phyloP scores from a whole-genome alignment of 92 coral and sea anemone species.

The Palythoa grandis region DNA sequence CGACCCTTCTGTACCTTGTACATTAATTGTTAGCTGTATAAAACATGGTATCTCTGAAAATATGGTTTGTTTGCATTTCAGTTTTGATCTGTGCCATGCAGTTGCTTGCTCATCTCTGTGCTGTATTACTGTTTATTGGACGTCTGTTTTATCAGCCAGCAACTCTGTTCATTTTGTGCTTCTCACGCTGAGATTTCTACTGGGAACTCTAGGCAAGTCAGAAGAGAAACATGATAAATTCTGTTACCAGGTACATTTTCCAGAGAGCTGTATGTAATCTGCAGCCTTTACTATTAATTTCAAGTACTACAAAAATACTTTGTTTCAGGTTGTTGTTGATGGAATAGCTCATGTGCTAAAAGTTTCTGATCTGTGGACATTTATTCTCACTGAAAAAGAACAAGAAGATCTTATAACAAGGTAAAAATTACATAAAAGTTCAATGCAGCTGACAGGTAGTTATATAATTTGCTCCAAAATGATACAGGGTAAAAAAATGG shows the following conservation, averaged over 20 bases:
- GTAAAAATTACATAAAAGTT: neutral
- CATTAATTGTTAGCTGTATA: too few species aligned
- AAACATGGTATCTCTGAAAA: neutral
- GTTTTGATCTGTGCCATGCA: slow-evolving; percentile 75
- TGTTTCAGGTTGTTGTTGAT: slow-evolving; percentile 71
- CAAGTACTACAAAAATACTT: neutral
- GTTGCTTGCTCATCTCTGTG: slow-evolving; percentile 87
- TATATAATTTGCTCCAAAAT: too few species aligned
- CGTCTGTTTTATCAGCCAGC: slow-evolving; percentile 57
- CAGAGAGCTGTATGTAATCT: neutral
- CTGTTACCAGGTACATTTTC: slow-evolving; percentile 72
- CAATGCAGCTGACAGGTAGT: too few species aligned
- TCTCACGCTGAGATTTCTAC: slow-evolving; percentile 66
- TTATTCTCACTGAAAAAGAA: slow-evolving; percentile 54
- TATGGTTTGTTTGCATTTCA: slow-evolving; percentile 17
- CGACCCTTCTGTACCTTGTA: too few species aligned
- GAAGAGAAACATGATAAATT: slow-evolving; percentile 60
- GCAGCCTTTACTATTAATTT: too few species aligned
- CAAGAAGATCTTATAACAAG: slow-evolving; percentile 26
- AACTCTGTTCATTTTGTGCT: slow-evolving; percentile 75
- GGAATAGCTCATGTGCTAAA: slow-evolving; percentile 60
- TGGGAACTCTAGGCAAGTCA: slow-evolving; percentile 65
- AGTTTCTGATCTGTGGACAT: slow-evolving; percentile 62
- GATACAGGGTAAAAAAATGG: too few species aligned
- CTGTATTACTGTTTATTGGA: slow-evolving; percentile 77